Evolutionary conservation across 2,888 invertebrate species (phyloP), one percentile per base, ranked within the genome.

Genomic region (Nephrocerus scutellatus): DNA sequence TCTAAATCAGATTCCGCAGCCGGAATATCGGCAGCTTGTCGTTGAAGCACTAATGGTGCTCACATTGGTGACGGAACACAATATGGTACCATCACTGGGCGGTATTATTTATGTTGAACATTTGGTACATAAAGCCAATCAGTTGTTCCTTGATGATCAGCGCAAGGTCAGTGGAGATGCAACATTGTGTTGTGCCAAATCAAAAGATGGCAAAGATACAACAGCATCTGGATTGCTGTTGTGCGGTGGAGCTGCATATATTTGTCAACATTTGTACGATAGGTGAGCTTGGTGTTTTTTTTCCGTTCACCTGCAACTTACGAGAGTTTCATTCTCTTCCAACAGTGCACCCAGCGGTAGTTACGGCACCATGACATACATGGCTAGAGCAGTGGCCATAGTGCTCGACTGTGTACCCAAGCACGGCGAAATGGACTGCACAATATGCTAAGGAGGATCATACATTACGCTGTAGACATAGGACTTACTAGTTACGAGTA

Each of bases 31-130:
- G 15, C 96, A 97, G 64, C 70, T 97, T 47, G 84, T 97, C 37
- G 96, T 98, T 0, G 97, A 98, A 71, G 95, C 93, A 0, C 71
- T 98, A 33, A 96, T 96, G 90, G 92, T 98, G 12, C 72, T 97
- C 23, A 92, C 93, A 0, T 67, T 96, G 23, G 86, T 93, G 1
- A 80, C 86, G 3, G 92, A 92, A 61, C 83, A 91, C 55, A 87
- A 89, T 59, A 79, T 87, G 18, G 82, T 83, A 0, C 71, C 77
- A 5, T 75, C 80, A 37, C 66, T 91, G 15, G 89, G 89, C 3
- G 87, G 82, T 15, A 74, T 83, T 24, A 84, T 92, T 35, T 82
- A 83, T 46, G 88, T 97, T 1, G 96, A 97, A 65, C 82, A 84
- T 54, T 72, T 99, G 41, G 93, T 98, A 13, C 89, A 91, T 56